Base-by-base conservation (phyloP, 2,113 vertebrate genomes). In the Pygoscelis adeliae region DNA sequence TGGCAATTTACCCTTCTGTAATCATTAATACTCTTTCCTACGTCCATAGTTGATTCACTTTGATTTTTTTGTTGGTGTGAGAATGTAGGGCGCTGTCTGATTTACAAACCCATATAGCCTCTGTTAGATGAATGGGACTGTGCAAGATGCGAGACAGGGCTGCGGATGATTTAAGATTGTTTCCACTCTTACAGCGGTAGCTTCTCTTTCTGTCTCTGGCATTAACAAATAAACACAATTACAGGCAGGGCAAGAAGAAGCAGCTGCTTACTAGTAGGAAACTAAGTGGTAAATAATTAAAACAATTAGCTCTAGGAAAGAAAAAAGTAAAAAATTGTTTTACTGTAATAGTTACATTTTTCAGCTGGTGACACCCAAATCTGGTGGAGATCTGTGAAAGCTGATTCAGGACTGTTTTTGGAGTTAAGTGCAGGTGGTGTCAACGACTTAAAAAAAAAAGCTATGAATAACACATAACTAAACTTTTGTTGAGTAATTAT, bases 401-500 rank as follows among this genome's bases (percentile, higher is more conserved):
- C 32, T 66, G 90, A 87, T 80, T 81, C 67, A 71, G 71, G 79
- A 13, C 66, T 62, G 6, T 44, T 74, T 66, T n/a, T 32, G 69
- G 70, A 91, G 53, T 11, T 56, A 58, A 71, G 52, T 27, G 30
- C 72, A 90, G 86, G 88, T 90, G 77, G 21, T 89, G 50, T 83
- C 78, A 91, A 73, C 0, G 7, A 14, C 71, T 72, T 67, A 0
- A 3, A 6, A 44, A 77, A 77, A 40, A 74, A 58, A 3, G 2
- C 62, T 53, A 10, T 84, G 86, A 72, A 47, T 70, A 92, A 96
- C 69, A 38, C 76, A 47, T 80, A 92, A 67, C 83, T 70, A 58
- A 58, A 81, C 56, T 94, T 94, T 40, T n/a, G 44, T 78, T 86
- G 70, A 88, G 59, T 82, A 92, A 94, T 96, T 86, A 97, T 95